Conservation (phyloP, 53 echinoderm and acorn worm species). For the Pentamera pediparva region DNA sequence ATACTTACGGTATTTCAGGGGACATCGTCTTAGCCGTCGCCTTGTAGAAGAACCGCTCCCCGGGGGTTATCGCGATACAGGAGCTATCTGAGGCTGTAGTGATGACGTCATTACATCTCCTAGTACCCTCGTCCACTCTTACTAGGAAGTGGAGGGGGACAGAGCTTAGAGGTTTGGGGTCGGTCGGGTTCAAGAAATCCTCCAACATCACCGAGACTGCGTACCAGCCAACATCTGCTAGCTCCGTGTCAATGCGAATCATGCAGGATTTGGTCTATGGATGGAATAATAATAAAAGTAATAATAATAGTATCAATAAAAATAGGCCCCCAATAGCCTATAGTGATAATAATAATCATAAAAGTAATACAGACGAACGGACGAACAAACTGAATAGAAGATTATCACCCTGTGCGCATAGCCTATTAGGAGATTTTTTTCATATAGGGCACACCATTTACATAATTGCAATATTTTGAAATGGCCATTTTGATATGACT, state of each 20-base stretch:
- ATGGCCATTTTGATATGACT: too few species aligned
- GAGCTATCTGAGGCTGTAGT: conserved; percentile 31
- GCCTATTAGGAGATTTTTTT: too few species aligned
- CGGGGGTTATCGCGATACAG: conserved; percentile 46
- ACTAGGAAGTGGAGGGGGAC: conserved; percentile 58
- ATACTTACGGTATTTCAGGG: conserved; percentile 27
- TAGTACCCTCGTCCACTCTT: conserved; percentile 34
- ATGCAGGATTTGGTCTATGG: too few species aligned
- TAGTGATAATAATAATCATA: too few species aligned
- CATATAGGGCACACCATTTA: too few species aligned
- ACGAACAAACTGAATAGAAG: too few species aligned
- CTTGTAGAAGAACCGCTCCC: conserved; percentile 8
- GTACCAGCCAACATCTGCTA: conserved; percentile 44
- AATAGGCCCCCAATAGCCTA: too few species aligned
- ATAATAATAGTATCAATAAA: too few species aligned
- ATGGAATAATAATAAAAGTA: too few species aligned
- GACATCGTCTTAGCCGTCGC: conserved; percentile 31
- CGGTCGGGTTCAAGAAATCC: conserved; percentile 37
- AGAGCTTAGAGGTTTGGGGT: conserved; percentile 42
- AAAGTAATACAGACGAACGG: too few species aligned
- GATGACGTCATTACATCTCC: conserved; percentile 35
- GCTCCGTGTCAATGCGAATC: conserved; percentile 37
- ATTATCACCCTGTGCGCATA: too few species aligned
- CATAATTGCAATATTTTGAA: too few species aligned
- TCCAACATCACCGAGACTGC: conserved; percentile 60